phyloP scores from a whole-genome alignment of 2,888 invertebrate species.

The Scaptomyza tumidula region DNA sequence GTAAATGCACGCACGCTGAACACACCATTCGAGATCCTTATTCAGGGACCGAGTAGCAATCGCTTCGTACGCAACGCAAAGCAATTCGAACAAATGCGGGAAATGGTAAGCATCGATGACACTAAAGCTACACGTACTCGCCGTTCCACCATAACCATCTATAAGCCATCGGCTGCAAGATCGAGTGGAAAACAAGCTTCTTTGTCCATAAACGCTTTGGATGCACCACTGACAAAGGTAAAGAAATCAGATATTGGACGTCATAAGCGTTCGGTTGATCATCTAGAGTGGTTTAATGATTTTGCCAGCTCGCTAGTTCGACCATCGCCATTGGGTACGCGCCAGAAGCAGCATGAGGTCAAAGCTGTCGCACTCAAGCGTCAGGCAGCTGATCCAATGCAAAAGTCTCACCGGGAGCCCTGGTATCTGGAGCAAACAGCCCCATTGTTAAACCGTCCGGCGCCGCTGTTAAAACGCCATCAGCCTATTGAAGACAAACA shows the following conservation, averaged over 20 bases:
- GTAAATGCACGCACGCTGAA: slow-evolving; percentile 73
- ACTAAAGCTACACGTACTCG: slow-evolving; percentile 62
- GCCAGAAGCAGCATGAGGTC: slow-evolving; percentile 41
- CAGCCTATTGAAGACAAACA: slow-evolving; percentile 11
- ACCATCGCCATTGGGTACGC: slow-evolving; percentile 76
- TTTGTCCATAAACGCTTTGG: slow-evolving; percentile 44
- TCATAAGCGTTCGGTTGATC: slow-evolving; percentile 73
- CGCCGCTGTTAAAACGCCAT: slow-evolving; percentile 48
- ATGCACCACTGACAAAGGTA: slow-evolving; percentile 10
- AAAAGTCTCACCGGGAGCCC: slow-evolving; percentile 37
- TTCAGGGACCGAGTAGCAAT: slow-evolving; percentile 83
- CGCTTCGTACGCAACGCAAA: slow-evolving; percentile 82
- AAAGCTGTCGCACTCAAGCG: slow-evolving; percentile 37
- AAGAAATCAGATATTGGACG: slow-evolving; percentile 46
- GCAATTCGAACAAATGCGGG: slow-evolving; percentile 77
- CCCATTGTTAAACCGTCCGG: slow-evolving; percentile 60
- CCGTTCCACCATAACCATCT: slow-evolving; percentile 82
- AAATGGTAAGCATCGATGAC: slow-evolving; percentile 27
- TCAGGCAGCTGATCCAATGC: slow-evolving; percentile 12
- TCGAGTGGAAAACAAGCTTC: slow-evolving; percentile 14
- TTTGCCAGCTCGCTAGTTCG: slow-evolving; percentile 74
- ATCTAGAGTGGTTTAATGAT: slow-evolving; percentile 82
- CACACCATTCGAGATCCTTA: slow-evolving; percentile 82
- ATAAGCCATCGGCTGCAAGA: slow-evolving; percentile 66
- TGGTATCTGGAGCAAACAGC: slow-evolving; percentile 63